Evolutionary conservation across 2,113 vertebrate species (phyloP).

Genomic region (Ochotona princeps): DNA sequence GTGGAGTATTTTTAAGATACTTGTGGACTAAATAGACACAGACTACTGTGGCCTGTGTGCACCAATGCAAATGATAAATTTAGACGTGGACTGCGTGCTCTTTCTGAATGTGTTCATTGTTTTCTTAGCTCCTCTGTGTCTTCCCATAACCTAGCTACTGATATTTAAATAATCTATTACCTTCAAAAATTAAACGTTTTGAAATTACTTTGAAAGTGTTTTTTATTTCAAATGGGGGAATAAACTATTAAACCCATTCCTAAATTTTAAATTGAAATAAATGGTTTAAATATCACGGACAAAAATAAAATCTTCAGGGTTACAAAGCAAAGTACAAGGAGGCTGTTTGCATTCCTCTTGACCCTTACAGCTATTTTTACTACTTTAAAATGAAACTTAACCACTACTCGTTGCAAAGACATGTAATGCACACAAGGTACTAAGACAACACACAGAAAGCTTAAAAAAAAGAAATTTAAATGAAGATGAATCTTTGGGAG

Average conservation of each 20-base stretch:
- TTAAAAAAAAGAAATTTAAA: slow-evolving; percentile 56
- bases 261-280: slow-evolving; percentile 20
- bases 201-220: slow-evolving; percentile 59
- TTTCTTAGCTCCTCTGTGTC: not conserved
- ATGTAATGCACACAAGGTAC: slow-evolving; percentile 28
- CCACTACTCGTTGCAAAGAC: slow-evolving; percentile 21
- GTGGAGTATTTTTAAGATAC: slow-evolving; percentile 13
- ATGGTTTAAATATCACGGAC: slow-evolving; percentile 18
- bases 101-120: slow-evolving; percentile 36
- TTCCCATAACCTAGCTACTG: slow-evolving; percentile 15
- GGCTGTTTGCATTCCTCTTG: not conserved
- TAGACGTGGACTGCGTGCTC: not conserved
- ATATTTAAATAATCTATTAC: not conserved
- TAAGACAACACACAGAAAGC: not conserved
- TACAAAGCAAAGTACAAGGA: slow-evolving; percentile 26
- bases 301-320: slow-evolving; percentile 35
- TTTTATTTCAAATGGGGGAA: not conserved
- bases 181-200: slow-evolving; percentile 24
- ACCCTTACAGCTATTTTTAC: not conserved
- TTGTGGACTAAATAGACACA: slow-evolving; percentile 30
- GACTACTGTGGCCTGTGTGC: not conserved
- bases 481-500: not conserved
- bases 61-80: not conserved
- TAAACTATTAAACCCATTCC: not conserved
- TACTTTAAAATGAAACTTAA: slow-evolving; percentile 54